phyloP scores from a whole-genome alignment of 2,888 invertebrate species.

The Creontiades dilutus region DNA sequence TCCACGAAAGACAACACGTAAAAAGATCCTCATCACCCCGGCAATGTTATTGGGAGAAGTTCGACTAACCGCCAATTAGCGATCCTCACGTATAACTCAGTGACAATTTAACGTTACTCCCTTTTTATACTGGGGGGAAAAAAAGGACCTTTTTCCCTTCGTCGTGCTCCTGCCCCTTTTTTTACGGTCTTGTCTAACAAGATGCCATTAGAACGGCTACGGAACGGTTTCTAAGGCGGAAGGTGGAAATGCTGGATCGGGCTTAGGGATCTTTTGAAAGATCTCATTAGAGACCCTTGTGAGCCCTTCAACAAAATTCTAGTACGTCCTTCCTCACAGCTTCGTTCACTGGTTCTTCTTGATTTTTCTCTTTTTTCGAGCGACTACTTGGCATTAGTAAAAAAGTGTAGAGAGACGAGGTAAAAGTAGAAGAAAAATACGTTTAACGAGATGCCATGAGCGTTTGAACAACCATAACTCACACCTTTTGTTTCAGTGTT shows the following conservation, averaged over 20 bases:
- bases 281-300: constrained; percentile 47
- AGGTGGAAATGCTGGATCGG: constrained; percentile 21
- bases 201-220: constrained; percentile 52
- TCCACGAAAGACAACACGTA: constrained; percentile 4
- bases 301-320: constrained; percentile 35
- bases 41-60: constrained; percentile 26
- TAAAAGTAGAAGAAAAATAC: neutral
- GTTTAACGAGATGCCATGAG: constrained; percentile 12
- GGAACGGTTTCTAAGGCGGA: constrained; percentile 21
- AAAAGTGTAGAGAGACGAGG: constrained; percentile 15
- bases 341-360: constrained; percentile 8
- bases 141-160: neutral
- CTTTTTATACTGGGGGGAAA: constrained; percentile 26
- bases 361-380: neutral
- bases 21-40: constrained; percentile 32
- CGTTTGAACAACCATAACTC: constrained; percentile 6
- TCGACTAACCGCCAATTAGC: constrained; percentile 51
- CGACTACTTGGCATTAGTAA: neutral
- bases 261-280: constrained; percentile 45
- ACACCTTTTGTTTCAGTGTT: neutral
- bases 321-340: neutral
- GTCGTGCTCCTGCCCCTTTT: constrained; percentile 19
- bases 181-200: constrained; percentile 51
- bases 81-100: constrained; percentile 61
- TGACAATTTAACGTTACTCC: constrained; percentile 58